phyloP scores from a whole-genome alignment of 2,113 vertebrate genomes.

The Chinchilla lanigera region DNA sequence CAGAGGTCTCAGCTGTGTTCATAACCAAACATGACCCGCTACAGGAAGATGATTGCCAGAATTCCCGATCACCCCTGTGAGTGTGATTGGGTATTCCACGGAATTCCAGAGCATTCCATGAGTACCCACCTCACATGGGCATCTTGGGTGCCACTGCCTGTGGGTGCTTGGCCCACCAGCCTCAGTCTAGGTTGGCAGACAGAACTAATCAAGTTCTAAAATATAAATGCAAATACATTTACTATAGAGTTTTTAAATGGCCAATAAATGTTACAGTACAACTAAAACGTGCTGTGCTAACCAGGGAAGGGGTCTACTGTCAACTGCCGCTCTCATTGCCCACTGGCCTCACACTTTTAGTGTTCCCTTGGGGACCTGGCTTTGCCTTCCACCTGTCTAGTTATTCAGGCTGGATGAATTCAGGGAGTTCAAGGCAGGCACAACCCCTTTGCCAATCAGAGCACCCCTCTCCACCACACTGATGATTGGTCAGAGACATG shows the following conservation, averaged over 20 bases:
- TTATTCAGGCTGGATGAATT: background rate
- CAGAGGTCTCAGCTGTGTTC: conserved; percentile 17
- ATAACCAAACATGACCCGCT: background rate
- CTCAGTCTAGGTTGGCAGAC: background rate
- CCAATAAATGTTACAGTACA: background rate
- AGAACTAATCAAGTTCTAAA: background rate
- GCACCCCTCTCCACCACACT: background rate
- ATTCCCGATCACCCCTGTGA: background rate
- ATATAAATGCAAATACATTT: background rate
- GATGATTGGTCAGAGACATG: conserved; percentile 21
- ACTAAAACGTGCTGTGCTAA: background rate
- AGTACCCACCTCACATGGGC: background rate
- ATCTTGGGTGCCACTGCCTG: background rate
- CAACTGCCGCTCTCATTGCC: background rate
- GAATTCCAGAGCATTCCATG: conserved; percentile 15
- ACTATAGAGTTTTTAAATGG: background rate
- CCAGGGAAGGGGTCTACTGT: background rate
- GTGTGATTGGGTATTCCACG: background rate
- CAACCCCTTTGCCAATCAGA: background rate
- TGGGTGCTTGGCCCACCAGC: background rate
- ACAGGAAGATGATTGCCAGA: background rate
- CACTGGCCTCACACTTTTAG: background rate
- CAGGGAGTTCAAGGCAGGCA: background rate
- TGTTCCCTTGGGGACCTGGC: background rate
- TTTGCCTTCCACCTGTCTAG: background rate